Percentiles rank a stretch among this genome's conserved stretches.
phyloP scores from a whole-genome alignment of 2,888 invertebrate genomes.

The Strigamia maritima region DNA sequence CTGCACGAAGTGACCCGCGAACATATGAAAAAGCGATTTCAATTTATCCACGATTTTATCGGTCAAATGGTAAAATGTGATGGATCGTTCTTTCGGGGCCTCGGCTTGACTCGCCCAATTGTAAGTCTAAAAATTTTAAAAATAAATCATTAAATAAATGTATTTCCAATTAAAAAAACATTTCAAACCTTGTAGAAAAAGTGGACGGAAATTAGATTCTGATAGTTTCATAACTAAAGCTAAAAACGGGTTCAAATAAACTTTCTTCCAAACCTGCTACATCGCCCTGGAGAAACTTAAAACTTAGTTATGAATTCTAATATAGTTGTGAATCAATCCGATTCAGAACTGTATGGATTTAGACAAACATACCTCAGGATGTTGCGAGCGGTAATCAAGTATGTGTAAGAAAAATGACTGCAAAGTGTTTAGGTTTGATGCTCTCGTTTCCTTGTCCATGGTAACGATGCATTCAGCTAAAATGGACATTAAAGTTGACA shows the following conservation, averaged over 20 bases:
- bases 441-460: slow-evolving; percentile 64
- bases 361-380: slow-evolving; percentile 1
- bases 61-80: slow-evolving; percentile 80
- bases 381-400: slow-evolving; percentile 49
- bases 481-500: slow-evolving; percentile 71
- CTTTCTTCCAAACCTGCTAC: slow-evolving; percentile 67
- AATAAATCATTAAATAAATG: not conserved
- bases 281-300: slow-evolving; percentile 48
- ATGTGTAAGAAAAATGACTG: slow-evolving; percentile 68
- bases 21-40: slow-evolving; percentile 83
- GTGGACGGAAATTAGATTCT: slow-evolving; percentile 81
- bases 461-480: slow-evolving; percentile 68
- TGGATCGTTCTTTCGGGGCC: slow-evolving; percentile 61
- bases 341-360: no score
- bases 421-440: slow-evolving; percentile 64
- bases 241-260: slow-evolving; percentile 73
- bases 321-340: not conserved
- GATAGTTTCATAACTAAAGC: slow-evolving; percentile 80
- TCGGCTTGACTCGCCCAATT: slow-evolving; percentile 70
- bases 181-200: slow-evolving; percentile 63
- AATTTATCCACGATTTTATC: slow-evolving; percentile 73
- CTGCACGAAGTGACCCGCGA: slow-evolving; percentile 78
- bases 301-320: not conserved
- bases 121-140: slow-evolving; percentile 61
- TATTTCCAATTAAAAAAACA: not conserved